Conservation (phyloP, 1,140 invertebrate genomes). For the Heliothis subflexa region DNA sequence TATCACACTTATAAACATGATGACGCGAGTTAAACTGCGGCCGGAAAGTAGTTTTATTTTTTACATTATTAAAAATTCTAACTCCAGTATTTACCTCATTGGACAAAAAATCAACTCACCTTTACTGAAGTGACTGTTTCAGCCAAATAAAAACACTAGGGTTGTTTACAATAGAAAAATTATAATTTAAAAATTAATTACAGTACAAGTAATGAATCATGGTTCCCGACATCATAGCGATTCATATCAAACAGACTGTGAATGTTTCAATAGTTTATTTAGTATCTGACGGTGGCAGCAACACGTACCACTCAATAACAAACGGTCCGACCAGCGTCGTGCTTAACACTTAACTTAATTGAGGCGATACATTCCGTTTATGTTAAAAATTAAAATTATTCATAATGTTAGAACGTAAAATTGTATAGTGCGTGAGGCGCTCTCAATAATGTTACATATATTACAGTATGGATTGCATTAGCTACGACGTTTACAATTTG, state of each 20-base stretch:
- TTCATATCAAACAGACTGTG: constrained; percentile 56
- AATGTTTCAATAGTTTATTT: constrained; percentile 40
- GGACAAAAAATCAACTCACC: constrained; percentile 51
- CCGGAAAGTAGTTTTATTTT: too few relatives aligned
- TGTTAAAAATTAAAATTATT: constrained; percentile 46
- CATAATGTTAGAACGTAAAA: constrained; percentile 57
- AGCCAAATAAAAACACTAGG: constrained; percentile 59
- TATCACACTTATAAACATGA: too few relatives aligned
- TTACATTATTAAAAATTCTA: neutral
- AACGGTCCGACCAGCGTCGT: constrained; percentile 40
- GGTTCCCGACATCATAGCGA: constrained; percentile 62
- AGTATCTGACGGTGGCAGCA: neutral
- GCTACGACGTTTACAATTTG: constrained; percentile 93
- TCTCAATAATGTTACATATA: constrained; percentile 75
- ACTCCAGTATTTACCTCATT: neutral
- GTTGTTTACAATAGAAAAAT: constrained; percentile 80
- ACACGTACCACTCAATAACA: constrained; percentile 21
- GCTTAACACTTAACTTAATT: constrained; percentile 49
- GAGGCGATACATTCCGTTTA: constrained; percentile 43
- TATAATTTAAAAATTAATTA: constrained; percentile 86
- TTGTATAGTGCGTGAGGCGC: constrained; percentile 69
- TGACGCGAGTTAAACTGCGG: too few relatives aligned
- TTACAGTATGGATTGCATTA: constrained; percentile 81
- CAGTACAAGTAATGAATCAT: constrained; percentile 78
- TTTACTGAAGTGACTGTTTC: constrained; percentile 17